Conservation (phyloP, 2,797 vertebrate species). For the Pipistrellus pipistrellus region DNA sequence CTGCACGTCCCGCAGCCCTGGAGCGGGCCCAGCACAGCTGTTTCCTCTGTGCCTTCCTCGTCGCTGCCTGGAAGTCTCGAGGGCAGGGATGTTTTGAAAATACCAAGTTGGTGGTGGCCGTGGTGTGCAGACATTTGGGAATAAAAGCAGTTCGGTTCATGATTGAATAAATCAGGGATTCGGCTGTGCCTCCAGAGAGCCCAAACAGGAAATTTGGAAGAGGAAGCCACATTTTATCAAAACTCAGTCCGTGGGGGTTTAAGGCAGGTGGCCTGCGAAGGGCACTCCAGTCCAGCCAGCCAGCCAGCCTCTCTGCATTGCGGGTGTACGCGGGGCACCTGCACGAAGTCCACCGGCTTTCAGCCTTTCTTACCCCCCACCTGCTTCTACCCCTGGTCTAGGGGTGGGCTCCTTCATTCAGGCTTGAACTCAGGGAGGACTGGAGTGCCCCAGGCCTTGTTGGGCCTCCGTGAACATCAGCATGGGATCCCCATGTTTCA, state of each 20-base stretch:
- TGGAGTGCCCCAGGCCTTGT: neutral
- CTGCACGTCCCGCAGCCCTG: neutral
- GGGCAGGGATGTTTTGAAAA: constrained; percentile 57
- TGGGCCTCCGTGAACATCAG: neutral
- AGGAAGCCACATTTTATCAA: constrained; percentile 34
- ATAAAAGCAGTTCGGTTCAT: neutral
- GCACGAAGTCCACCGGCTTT: neutral
- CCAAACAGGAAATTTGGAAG: constrained; percentile 22
- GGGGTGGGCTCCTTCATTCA: neutral
- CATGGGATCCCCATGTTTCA: neutral
- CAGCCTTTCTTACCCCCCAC: neutral
- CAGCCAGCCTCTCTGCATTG: neutral
- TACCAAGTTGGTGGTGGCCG: neutral
- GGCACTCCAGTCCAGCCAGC: neutral
- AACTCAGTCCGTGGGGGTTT: constrained; percentile 38
- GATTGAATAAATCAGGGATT: constrained; percentile 13
- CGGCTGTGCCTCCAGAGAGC: neutral
- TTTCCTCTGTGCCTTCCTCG: neutral
- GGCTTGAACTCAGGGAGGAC: neutral
- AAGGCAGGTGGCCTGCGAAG: neutral
- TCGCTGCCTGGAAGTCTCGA: neutral
- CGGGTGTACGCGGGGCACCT: neutral
- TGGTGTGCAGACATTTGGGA: constrained; percentile 1
- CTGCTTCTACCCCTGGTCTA: neutral
- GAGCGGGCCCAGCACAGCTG: neutral